Base-by-base conservation (phyloP, 2,888 invertebrate genomes). In the Euzophera pinguis region DNA sequence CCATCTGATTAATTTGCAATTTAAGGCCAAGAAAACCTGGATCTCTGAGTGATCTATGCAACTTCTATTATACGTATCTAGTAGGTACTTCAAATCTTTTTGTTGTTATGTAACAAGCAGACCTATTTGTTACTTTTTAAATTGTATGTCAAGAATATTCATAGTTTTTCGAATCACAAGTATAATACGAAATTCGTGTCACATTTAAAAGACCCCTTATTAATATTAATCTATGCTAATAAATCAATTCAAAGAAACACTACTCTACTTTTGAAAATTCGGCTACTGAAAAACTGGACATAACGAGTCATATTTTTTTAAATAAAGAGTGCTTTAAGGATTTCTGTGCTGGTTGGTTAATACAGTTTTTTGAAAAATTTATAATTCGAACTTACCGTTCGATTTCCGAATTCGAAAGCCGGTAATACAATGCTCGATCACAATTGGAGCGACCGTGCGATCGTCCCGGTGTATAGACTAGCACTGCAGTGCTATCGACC, bases 401-500 rank as follows among this genome's bases (percentile, higher is more conserved):
- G 41, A 59, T 61, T 61, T 66, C 64, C 61, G 59, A 65, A 64
- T 59, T 57, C 56, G 52, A 67, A 62, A 61, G 62, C 67, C 63
- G 63, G 61, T 59, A 60, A 50, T 64, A 65, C 66, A 55, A 64
- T 63, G 62, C 58, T 61, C 60, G 56, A 62, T 61, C 57, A 61
- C 62, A 61, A 57, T 29, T 39, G 27, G 39, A 22, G 34, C 53
- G 61, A 55, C 69, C 81, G 83, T 80, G 78, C 69, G 71, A 53
- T 58, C 65, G 56, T 67, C 62, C 50, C 65, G 78, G 70, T 65
- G 73, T 60, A 65, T 60, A 60, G 66, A 61, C 61, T 73, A 64
- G 79, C 81, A 88, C 87, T 89, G 88, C 88, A 84, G 80, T 70
- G 78, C 53, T 88, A 87, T 88, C 87, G 87, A 88, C 86, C 85